A percentile compares a stretch with the other conserved stretches of the same genome.
Evolutionary conservation across 2,797 vertebrate species (phyloP).

Genomic region (Coregonus sp.): DNA sequence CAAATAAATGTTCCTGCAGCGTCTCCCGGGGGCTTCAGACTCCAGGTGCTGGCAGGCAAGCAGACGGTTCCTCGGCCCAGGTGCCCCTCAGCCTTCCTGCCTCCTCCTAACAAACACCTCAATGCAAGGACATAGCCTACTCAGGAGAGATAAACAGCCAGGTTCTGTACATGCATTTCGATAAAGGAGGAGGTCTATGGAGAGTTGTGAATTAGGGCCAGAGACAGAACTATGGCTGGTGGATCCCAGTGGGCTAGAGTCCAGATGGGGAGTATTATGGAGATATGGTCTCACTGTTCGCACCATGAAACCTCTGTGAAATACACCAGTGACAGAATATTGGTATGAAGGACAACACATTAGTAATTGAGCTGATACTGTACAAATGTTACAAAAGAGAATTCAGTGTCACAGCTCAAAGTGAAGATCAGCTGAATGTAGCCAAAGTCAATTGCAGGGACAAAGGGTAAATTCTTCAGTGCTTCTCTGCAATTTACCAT

Average conservation of each 20-base stretch:
- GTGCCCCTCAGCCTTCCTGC: not conserved
- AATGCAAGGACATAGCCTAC: slow-evolving; percentile 1
- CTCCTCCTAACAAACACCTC: slow-evolving; percentile 14
- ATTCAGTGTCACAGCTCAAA: not conserved
- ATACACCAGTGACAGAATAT: not conserved
- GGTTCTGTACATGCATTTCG: slow-evolving; percentile 11
- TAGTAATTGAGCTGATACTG: too few relatives aligned
- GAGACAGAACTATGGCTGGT: not conserved
- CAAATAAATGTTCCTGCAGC: slow-evolving; percentile 37
- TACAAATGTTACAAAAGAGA: too few relatives aligned
- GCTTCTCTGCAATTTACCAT: not conserved
- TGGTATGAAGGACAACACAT: not conserved
- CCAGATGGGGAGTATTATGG: not conserved
- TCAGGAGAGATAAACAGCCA: slow-evolving; percentile 7
- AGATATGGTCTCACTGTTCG: not conserved
- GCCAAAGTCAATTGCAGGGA: not conserved
- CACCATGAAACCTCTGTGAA: not conserved
- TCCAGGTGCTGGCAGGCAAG: slow-evolving; percentile 36
- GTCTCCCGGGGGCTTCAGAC: not conserved
- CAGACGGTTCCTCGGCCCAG: not conserved
- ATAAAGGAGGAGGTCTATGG: slow-evolving; percentile 6
- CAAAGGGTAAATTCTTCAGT: not conserved
- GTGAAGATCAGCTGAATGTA: not conserved
- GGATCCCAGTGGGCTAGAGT: not conserved
- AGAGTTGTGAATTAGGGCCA: not conserved